Evolutionary conservation across 2,797 vertebrate species (phyloP).

Genomic region (Esox masquinongy): DNA sequence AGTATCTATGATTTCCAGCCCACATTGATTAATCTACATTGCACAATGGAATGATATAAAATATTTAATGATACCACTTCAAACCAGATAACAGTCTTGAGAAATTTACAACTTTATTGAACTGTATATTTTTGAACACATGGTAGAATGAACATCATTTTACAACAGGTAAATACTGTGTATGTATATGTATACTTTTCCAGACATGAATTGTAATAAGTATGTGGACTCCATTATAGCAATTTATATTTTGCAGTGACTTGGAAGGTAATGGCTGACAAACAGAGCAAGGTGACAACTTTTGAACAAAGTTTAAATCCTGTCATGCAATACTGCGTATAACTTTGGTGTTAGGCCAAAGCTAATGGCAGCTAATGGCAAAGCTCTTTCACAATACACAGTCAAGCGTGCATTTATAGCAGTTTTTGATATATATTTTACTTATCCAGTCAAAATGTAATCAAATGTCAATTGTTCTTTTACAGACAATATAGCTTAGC

Average conservation of each 20-base stretch:
- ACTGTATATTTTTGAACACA: constrained; percentile 48
- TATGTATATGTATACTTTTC: constrained; percentile 42
- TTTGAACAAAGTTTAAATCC: constrained; percentile 55
- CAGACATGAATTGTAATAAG: constrained; percentile 58
- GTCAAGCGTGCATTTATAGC: constrained; percentile 11
- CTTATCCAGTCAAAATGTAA: constrained; percentile 17
- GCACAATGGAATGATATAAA: not conserved
- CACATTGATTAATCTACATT: not conserved
- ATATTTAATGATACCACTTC: not conserved
- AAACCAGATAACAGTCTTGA: constrained; percentile 31
- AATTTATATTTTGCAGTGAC: constrained; percentile 56
- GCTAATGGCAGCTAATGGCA: constrained; percentile 52
- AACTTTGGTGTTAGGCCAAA: constrained; percentile 69
- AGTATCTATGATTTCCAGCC: not conserved
- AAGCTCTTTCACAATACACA: constrained; percentile 39
- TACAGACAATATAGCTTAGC: not conserved
- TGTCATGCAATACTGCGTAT: constrained; percentile 76
- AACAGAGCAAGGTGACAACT: constrained; percentile 56
- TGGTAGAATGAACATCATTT: constrained; percentile 44
- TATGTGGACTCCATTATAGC: constrained; percentile 58
- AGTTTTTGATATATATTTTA: constrained; percentile 11
- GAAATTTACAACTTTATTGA: constrained; percentile 57
- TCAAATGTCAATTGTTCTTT: not conserved
- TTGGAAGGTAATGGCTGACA: constrained; percentile 60
- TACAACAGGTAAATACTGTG: constrained; percentile 29